phyloP scores from a whole-genome alignment of 2,888 invertebrate species.

The Brachyptera risi region DNA sequence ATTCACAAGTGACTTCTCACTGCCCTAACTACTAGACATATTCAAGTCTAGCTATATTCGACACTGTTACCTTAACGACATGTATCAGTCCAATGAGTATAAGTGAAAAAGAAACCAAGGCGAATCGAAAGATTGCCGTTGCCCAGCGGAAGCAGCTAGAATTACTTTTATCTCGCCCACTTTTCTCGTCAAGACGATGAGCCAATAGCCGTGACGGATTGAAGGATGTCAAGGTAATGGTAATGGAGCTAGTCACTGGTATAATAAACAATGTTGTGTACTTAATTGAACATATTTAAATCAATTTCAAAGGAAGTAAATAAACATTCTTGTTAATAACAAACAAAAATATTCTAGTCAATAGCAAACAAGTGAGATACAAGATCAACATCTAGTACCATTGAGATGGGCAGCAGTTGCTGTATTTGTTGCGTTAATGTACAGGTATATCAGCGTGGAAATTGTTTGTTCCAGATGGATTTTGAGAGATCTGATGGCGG shows the following conservation, averaged over 20 bases:
- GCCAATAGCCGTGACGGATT: no score
- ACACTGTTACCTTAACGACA: no score
- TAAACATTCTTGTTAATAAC: no score
- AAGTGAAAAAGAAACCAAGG: constrained; percentile 7
- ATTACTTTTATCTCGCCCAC: constrained; percentile 52
- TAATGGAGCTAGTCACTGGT: no score
- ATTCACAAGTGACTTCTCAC: no score
- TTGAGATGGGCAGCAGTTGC: background rate
- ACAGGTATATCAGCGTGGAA: background rate
- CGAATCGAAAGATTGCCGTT: constrained; percentile 7
- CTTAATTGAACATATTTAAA: no score
- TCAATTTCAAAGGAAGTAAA: background rate
- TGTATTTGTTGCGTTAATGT: background rate
- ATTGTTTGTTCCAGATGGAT: constrained; percentile 2
- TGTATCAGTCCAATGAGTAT: constrained; percentile 19
- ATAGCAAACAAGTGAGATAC: no score
- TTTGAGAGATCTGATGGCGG: background rate
- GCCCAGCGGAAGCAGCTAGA: constrained; percentile 52
- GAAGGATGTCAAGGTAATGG: no score
- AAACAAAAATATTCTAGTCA: no score
- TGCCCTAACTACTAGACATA: no score
- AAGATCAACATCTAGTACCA: background rate
- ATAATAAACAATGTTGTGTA: no score
- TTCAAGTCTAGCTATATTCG: no score
- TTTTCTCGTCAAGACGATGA: constrained; percentile 51